phyloP scores from a whole-genome alignment of 2,113 vertebrate species.

The Marcusenius ussheri region DNA sequence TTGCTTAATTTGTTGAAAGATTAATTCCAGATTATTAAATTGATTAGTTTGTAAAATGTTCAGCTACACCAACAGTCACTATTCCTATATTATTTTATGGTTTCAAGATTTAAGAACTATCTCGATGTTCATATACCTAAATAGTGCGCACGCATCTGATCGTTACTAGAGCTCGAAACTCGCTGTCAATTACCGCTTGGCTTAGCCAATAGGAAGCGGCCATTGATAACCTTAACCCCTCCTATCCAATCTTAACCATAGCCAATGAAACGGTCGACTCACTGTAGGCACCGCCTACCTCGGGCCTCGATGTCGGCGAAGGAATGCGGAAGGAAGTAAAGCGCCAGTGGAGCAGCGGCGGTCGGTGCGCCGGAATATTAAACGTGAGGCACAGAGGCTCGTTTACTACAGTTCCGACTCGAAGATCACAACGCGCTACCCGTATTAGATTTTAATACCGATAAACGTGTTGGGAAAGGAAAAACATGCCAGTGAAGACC shows the following conservation, averaged over 20 bases:
- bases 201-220: not conserved
- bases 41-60: not conserved
- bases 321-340: not conserved
- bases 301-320: not conserved
- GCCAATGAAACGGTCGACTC: not conserved
- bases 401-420: not conserved
- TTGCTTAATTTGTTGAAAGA: not conserved
- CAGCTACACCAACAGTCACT: not conserved
- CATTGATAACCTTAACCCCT: not conserved
- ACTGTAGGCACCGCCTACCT: not conserved
- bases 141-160: not conserved
- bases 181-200: not conserved
- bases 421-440: not conserved
- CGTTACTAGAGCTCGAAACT: not conserved
- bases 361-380: not conserved
- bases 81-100: not conserved
- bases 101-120: not conserved
- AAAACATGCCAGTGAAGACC: not conserved
- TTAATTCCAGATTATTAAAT: not conserved
- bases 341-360: not conserved
- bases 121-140: not conserved
- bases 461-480: not conserved
- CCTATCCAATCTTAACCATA: not conserved
- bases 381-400: not conserved
- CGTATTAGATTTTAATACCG: not conserved